Percentiles rank a stretch among this genome's conserved stretches.
Evolutionary conservation across 2,888 invertebrate genomes (phyloP).

Genomic region (Podabrus alpinus): DNA sequence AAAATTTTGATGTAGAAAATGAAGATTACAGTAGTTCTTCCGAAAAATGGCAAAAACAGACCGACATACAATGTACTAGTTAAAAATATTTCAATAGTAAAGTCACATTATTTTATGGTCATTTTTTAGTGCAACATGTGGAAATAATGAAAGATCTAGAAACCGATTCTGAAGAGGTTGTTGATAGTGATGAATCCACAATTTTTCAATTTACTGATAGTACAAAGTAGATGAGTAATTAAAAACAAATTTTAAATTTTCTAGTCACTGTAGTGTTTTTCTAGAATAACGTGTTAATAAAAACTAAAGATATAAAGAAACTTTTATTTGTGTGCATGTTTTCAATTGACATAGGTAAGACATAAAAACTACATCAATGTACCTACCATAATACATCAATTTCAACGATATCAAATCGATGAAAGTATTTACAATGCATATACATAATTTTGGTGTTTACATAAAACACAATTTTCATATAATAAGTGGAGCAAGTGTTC

Average conservation of each 20-base stretch:
- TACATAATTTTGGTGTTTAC: too few species aligned
- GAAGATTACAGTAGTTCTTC: background rate
- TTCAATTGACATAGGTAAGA: too few species aligned
- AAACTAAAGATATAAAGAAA: background rate
- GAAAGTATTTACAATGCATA: too few species aligned
- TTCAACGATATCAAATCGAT: too few species aligned
- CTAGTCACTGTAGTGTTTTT: conserved; percentile 7
- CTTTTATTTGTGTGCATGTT: background rate
- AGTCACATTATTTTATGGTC: background rate
- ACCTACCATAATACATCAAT: too few species aligned
- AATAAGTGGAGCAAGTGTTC: too few species aligned
- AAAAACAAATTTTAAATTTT: background rate
- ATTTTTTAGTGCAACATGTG: background rate
- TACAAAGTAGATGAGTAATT: background rate
- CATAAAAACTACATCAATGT: too few species aligned
- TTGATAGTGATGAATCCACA: background rate
- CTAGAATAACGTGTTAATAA: background rate
- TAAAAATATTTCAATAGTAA: background rate
- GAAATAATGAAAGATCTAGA: background rate
- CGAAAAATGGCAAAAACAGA: background rate
- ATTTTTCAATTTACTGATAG: background rate
- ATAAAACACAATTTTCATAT: too few species aligned
- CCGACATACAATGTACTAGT: background rate
- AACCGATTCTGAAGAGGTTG: background rate
- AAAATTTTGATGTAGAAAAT: background rate